Evolutionary conservation across 2,888 invertebrate genomes (phyloP).

Genomic region (Chymomyza procnemis): DNA sequence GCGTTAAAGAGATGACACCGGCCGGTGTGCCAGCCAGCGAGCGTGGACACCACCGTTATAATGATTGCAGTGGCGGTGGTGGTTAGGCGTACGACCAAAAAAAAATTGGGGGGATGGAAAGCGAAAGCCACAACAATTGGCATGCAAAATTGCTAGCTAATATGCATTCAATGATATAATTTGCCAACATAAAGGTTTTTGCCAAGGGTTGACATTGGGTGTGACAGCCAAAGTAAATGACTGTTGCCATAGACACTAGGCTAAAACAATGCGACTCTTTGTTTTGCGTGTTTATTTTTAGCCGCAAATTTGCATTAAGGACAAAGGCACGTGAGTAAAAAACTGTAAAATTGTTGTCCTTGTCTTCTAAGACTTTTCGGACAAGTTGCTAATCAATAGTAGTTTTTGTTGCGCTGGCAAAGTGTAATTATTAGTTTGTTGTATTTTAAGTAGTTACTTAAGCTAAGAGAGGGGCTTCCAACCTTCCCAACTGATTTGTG

Average conservation of each 20-base stretch:
- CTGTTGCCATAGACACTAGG: not conserved
- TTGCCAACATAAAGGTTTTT: not conserved
- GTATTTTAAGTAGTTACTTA: too few species aligned
- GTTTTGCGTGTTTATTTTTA: not conserved
- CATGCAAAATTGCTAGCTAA: constrained; percentile 1
- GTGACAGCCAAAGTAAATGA: not conserved
- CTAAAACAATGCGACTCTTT: too few species aligned
- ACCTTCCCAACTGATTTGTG: too few species aligned
- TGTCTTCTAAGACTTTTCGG: too few species aligned
- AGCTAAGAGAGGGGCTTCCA: too few species aligned
- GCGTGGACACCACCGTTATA: not conserved
- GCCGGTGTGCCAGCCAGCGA: constrained; percentile 43
- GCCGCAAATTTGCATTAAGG: not conserved
- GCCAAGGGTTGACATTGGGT: not conserved
- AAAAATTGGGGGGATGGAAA: not conserved
- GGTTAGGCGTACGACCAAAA: not conserved
- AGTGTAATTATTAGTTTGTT: too few species aligned
- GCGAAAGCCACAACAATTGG: not conserved
- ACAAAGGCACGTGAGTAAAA: too few species aligned
- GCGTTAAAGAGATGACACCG: constrained; percentile 51
- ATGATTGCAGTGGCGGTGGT: not conserved
- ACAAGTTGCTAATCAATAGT: too few species aligned
- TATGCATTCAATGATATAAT: not conserved
- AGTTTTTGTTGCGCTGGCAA: too few species aligned
- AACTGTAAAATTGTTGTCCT: too few species aligned